phyloP scores from a whole-genome alignment of 2,888 invertebrate species.

The Dascillus cervinus region DNA sequence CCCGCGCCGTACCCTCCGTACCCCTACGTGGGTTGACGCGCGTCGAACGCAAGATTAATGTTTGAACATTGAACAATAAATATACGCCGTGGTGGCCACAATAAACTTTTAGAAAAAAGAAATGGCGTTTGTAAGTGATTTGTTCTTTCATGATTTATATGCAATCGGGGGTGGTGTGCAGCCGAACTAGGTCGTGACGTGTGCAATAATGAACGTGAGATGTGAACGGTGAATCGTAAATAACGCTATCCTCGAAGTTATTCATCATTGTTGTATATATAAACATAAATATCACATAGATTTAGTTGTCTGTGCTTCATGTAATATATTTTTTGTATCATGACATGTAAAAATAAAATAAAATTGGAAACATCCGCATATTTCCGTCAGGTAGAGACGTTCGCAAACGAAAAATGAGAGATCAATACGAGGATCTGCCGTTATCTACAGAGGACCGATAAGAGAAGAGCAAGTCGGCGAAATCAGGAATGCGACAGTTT shows the following conservation, averaged over 20 bases:
- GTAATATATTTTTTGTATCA: constrained; percentile 7
- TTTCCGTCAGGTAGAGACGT: no score
- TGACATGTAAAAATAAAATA: constrained; percentile 7
- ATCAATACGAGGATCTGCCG: constrained; percentile 10
- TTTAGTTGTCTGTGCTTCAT: constrained; percentile 3
- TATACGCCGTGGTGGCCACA: constrained; percentile 12
- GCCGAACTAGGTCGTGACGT: constrained; percentile 13
- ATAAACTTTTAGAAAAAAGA: constrained; percentile 15
- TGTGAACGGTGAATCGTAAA: constrained; percentile 11
- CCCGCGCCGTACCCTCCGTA: constrained; percentile 68
- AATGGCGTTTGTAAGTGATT: constrained; percentile 19
- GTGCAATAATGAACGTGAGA: constrained; percentile 21
- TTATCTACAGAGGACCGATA: constrained; percentile 16
- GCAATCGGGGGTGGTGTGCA: constrained; percentile 5
- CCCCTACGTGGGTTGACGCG: constrained; percentile 60
- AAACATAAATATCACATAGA: constrained; percentile 9
- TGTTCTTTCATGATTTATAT: constrained; percentile 17
- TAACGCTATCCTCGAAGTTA: constrained; percentile 4
- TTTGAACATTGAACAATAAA: constrained; percentile 20
- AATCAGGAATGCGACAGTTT: constrained; percentile 28
- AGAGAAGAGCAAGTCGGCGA: constrained; percentile 14
- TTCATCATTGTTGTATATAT: constrained; percentile 14
- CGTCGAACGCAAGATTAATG: constrained; percentile 21
- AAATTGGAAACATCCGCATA: no score
- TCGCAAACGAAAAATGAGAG: no score